Evolutionary conservation across 2,888 invertebrate genomes (phyloP), one percentile per base, ranked within the genome.

Genomic region (Oscheius sp.): DNA sequence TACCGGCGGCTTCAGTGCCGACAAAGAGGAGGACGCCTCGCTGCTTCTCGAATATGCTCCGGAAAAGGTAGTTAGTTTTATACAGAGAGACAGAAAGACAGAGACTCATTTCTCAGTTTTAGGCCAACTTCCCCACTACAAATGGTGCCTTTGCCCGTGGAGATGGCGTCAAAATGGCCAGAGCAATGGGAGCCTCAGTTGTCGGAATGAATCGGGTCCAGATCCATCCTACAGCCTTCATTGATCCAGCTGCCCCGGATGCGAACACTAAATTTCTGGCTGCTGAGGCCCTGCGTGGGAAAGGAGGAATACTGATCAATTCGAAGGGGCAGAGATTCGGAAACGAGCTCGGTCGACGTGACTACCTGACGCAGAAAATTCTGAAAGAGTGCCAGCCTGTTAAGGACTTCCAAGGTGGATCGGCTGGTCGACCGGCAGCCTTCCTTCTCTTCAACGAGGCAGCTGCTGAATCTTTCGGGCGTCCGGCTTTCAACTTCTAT

Each of bases 401-500:
- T 13, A 77, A 70, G 48, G 73, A 73, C 4, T 76, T 79, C 71
- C 78, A 79, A 63, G 79, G 70, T 21, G 84, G 84, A 48, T 82
- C 82, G 1, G 82, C 74, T 29, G 78, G 77, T 4, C 75, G 65
- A 29, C 73, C 76, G n/a, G 79, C 81, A 7, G 85, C 83, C 1
- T 77, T 81, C n/a, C 80, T 88, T 81, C 68, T 89, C 53, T 82
- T 89, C 85, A 88, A 86, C 73, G 84, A 85, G 21, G 70, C 51
- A 1, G 78, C 82, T 33, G 86, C 84, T 35, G 87, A 89, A 13
- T 79, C 76, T 13, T 89, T 89, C 73, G 89, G 89, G 10, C 74
- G 85, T 42, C 88, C 89, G 0, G 87, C 89, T 1, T 89, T 89
- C 81, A 87, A 85, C 76, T 89, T 89, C 76, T 89, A 89, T 76